Base-by-base conservation (phyloP, 2,888 invertebrate genomes). In the Spatulosminthurus flaviceps region DNA sequence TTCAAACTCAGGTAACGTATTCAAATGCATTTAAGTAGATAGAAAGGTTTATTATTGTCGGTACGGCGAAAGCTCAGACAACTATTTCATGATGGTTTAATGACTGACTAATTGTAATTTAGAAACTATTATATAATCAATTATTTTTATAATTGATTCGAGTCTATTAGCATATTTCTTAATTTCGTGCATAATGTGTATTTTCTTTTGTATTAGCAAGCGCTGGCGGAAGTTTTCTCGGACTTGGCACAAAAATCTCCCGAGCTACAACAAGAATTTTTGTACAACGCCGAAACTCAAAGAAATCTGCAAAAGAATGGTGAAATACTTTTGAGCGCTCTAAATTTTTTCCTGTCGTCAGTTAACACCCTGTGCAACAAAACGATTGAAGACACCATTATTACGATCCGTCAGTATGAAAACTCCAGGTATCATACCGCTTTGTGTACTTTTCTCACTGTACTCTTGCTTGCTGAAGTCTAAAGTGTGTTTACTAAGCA, bases 171-270 rank as follows among this genome's bases (percentile, higher is more conserved):
- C n/a, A n/a, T n/a, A n/a, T n/a, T n/a, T n/a, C n/a, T n/a, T n/a
- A n/a, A n/a, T n/a, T n/a, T n/a, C n/a, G n/a, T n/a, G n/a, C n/a
- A 43, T 21, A 13, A 60, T 60, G 4, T 60, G n/a, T 79, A 60
- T 77, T 22, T 67, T 34, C 34, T 7, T 7, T 34, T 34, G 9
- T 86, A 87, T 72, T 91, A 95, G 90, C 94, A 96, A 87, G 93
- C 94, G 19, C 90, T 98, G 71, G 96, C 95, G 0, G 96, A 98
- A 88, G 93, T 95, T 28, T 97, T 98, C 89, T 94, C 96, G 16
- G 97, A 98, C 86, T 90, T 98, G 85, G 95, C 97, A 77, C 96
- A 97, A 89, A 96, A 97, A 88, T 96, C 96, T 81, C 97, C 97
- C 0, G 97, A 97, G 88, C 90, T 98, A 74, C 95, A 97, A 88